Conservation (phyloP, 2,797 vertebrate species). For the Perodicticus potto region DNA sequence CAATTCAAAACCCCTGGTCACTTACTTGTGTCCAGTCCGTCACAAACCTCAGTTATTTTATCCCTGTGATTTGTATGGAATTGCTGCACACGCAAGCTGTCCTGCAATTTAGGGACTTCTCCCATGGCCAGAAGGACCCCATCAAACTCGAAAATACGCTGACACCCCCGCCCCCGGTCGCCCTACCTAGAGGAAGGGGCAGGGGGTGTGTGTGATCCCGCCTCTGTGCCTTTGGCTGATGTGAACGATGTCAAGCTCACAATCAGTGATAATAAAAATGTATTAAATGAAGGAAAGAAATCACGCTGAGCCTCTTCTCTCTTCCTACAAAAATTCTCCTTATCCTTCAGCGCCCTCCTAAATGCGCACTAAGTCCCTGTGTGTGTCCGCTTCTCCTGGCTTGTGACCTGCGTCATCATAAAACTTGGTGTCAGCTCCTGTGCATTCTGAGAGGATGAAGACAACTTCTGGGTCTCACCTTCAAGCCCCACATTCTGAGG, state of each 20-base stretch:
- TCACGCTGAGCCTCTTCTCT: not conserved
- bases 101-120: not conserved
- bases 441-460: not conserved
- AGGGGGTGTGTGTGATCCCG: fast-evolving
- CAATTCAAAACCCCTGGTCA: not conserved
- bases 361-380: not conserved
- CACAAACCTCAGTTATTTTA: not conserved
- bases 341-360: not conserved
- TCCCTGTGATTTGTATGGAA: not conserved
- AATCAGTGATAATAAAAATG: fast-evolving
- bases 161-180: too few relatives aligned
- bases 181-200: not conserved
- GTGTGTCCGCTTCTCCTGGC: not conserved
- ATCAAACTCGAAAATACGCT: not conserved
- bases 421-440: fast-evolving
- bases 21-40: not conserved
- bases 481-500: fast-evolving
- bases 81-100: not conserved
- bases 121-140: not conserved
- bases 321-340: not conserved
- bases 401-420: fast-evolving
- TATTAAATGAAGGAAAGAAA: not conserved
- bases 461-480: not conserved
- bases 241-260: not conserved
- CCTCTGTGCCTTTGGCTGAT: not conserved